A percentile compares a stretch with the other conserved stretches of the same genome.
These are phyloP conservation scores for Mongoloraphidia duomilia DNA, from an alignment of 2,888 invertebrate species.

Conservation along the genomic window DNA sequence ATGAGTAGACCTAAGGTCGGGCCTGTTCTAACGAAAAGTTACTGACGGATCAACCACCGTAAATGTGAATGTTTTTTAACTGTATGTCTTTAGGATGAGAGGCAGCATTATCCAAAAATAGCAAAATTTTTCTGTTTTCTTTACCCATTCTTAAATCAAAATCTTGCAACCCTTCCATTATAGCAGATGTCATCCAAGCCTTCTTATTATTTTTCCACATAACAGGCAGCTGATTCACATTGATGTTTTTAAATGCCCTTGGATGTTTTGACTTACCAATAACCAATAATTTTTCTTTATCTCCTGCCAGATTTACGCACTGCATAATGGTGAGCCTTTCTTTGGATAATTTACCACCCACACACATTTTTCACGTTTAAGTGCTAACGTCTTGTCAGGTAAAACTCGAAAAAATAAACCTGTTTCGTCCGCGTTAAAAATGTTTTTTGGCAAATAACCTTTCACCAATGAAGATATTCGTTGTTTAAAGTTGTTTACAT, in stretches of 20 bases:
- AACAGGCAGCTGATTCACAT: conserved; percentile 10
- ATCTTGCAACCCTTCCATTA: conserved; percentile 10
- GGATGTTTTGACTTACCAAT: conserved; percentile 15
- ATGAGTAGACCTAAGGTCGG: no score
- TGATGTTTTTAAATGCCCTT: conserved; percentile 8
- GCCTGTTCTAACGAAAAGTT: no score
- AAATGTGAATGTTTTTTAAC: conserved; percentile 7
- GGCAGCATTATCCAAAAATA: conserved; percentile 9
- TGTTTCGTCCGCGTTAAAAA: conserved; percentile 19
- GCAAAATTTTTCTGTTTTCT: conserved; percentile 11
- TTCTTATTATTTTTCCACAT: conserved; percentile 14
- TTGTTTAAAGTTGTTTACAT: no score
- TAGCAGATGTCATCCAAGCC: no score
- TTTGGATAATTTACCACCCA: conserved; percentile 18
- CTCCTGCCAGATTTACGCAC: conserved; percentile 16
- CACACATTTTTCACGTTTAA: conserved; percentile 18
- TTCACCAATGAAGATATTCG: no score
- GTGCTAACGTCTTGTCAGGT: conserved; percentile 18
- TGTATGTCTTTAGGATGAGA: conserved; percentile 8
- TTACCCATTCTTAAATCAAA: conserved; percentile 7
- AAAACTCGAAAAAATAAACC: conserved; percentile 18
- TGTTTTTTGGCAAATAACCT: no score
- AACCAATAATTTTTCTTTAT: conserved; percentile 14
- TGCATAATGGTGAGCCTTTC: conserved; percentile 17
- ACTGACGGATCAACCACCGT: no score